Conservation (phyloP, 2,888 invertebrate species). For the Sericinus montela region DNA sequence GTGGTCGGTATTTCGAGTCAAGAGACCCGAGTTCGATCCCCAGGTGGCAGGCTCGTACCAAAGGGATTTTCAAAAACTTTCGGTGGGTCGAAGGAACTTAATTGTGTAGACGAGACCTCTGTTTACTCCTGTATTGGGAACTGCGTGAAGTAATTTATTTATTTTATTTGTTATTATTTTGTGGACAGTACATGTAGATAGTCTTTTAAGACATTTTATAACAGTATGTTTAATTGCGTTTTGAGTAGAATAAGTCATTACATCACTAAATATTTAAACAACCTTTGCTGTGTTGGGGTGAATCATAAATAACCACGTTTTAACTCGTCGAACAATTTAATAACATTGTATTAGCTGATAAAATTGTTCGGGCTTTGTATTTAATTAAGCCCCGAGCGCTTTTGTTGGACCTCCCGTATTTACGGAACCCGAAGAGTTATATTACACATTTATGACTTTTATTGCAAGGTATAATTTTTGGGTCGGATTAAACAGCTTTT, state of each 20-base stretch:
- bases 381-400: conserved; percentile 67
- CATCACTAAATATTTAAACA: conserved; percentile 38
- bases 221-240: too few species aligned
- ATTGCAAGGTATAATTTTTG: conserved; percentile 48
- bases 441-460: conserved; percentile 35
- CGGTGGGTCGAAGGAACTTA: too few species aligned
- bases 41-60: too few species aligned
- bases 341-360: conserved; percentile 70
- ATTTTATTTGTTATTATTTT: too few species aligned
- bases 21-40: too few species aligned
- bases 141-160: too few species aligned
- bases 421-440: conserved; percentile 42
- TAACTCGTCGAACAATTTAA: conserved; percentile 71
- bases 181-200: too few species aligned
- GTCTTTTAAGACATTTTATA: too few species aligned
- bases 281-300: conserved; percentile 53
- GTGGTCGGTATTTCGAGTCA: too few species aligned
- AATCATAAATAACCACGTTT: conserved; percentile 62
- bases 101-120: too few species aligned
- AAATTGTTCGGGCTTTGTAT: conserved; percentile 61
- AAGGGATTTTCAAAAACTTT: too few species aligned
- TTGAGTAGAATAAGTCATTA: background rate
- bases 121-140: too few species aligned
- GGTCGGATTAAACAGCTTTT: conserved; percentile 35
- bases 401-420: conserved; percentile 49